Evolutionary conservation across 2,888 invertebrate species (phyloP), one percentile per base, ranked within the genome.

Genomic region (Scrobipalpa costella): DNA sequence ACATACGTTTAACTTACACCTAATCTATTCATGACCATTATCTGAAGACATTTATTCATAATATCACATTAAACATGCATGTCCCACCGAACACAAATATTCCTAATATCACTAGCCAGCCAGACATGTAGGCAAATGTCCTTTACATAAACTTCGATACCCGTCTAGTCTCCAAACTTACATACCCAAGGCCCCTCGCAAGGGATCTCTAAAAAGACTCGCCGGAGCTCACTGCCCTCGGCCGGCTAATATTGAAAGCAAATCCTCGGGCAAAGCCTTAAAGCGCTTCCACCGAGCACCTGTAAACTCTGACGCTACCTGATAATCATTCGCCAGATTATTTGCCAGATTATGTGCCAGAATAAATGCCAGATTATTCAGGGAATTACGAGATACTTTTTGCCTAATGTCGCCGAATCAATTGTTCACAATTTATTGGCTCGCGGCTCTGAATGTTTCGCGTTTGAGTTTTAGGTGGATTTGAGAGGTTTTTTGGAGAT

Each of bases 181-280:
- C 27, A 19, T 27, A 52, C 17, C 47, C 8, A 34, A 50, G 50
- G 3, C 50, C 21, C 50, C 50, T 50, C 17, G 17, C 17, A 19
- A 50, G 44, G 44, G 44, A 44, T 44, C 44, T 44, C 50, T 19
- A 9, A 17, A 50, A 91, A 88, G 85, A 85, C 82, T 78, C 79
- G 79, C 78, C 79, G 76, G 38, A 85, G 64, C 80, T 77, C 77
- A 13, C 21, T 52, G 84, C 81, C 79, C 81, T 79, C 84, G 84
- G 81, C 80, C 60, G 52, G 85, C 90, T 92, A 90, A 92, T 92
- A 92, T 92, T 92, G 92, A 92, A 92, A 92, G 88, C 92, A 91
- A 92, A 92, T 90, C 92, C 92, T 86, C 88, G 82, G 73, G 83
- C 92, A 92, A 92, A 90, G 84, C 92, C 92, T 92, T 91, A 91